Evolutionary conservation across 2,113 vertebrate genomes (phyloP).

Genomic region (Delphinapterus leucas): DNA sequence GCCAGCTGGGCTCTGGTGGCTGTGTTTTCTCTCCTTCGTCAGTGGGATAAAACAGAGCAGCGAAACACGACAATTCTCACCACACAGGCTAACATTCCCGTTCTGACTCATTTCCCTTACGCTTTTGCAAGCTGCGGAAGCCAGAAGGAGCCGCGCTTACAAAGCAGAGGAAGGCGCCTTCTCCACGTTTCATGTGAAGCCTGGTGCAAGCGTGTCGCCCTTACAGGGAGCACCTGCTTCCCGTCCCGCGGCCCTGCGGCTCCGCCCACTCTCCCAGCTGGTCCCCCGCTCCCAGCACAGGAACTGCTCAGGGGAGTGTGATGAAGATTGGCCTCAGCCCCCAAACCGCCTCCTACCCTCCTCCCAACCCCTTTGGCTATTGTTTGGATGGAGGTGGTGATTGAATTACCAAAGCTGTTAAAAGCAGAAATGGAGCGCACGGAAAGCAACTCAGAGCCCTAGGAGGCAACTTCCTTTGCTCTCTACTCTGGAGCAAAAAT

Average conservation of each 20-base stretch:
- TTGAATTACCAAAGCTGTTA: constrained; percentile 76
- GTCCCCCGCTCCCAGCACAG: not conserved
- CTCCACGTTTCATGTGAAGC: constrained; percentile 59
- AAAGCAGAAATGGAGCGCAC: constrained; percentile 24
- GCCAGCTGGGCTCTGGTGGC: constrained; percentile 56
- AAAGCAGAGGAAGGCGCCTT: constrained; percentile 78
- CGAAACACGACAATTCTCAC: constrained; percentile 82
- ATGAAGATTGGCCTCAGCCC: constrained; percentile 56
- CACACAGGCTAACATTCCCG: constrained; percentile 80
- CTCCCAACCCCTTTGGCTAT: constrained; percentile 7
- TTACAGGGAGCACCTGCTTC: constrained; percentile 83
- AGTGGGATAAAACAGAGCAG: constrained; percentile 78
- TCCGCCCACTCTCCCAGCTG: constrained; percentile 21
- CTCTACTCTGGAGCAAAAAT: not conserved
- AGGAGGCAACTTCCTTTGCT: not conserved
- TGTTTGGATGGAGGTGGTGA: constrained; percentile 50
- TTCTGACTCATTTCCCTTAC: constrained; percentile 83
- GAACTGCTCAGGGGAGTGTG: constrained; percentile 19
- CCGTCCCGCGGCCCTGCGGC: constrained; percentile 41
- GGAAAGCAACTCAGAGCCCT: not conserved
- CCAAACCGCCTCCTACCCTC: not conserved
- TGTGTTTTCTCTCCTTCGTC: constrained; percentile 71
- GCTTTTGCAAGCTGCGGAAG: constrained; percentile 78
- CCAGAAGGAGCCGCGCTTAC: constrained; percentile 74
- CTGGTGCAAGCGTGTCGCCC: constrained; percentile 64